Evolutionary conservation across 2,113 vertebrate genomes (phyloP).

Genomic region (Platysteira castanea): DNA sequence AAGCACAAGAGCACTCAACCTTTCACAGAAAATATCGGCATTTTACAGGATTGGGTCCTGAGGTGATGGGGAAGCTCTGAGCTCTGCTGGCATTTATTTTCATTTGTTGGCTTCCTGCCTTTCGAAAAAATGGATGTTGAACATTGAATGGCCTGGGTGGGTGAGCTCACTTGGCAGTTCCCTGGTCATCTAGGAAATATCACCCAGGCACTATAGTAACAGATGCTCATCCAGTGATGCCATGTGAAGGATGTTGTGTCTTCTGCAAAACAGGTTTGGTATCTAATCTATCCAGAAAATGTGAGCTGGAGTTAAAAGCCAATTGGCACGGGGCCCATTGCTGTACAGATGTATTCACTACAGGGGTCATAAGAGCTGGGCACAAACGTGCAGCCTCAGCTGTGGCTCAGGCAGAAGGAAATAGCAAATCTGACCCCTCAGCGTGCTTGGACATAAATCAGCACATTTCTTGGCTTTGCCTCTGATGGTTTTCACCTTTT

Average conservation of each 20-base stretch:
- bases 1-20: background rate
- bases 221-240: slow-evolving; percentile 69
- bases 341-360: background rate
- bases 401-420: background rate
- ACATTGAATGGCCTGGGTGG: background rate
- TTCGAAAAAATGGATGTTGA: background rate
- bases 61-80: slow-evolving; percentile 10
- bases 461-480: background rate
- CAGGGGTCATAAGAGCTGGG: background rate
- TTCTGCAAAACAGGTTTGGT: slow-evolving; percentile 56
- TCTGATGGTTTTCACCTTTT: background rate
- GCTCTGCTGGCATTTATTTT: slow-evolving; percentile 28
- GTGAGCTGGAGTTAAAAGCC: slow-evolving; percentile 50
- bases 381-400: background rate
- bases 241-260: slow-evolving; percentile 37
- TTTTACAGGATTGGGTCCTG: background rate
- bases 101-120: background rate
- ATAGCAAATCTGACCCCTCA: background rate
- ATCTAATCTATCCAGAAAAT: slow-evolving; percentile 70
- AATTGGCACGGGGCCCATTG: background rate
- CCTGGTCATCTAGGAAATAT: slow-evolving; percentile 71
- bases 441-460: background rate
- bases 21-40: background rate
- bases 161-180: background rate
- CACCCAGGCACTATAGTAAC: slow-evolving; percentile 63